Evolutionary conservation across 2,113 vertebrate genomes (phyloP).

Genomic region (Carollia perspicillata): DNA sequence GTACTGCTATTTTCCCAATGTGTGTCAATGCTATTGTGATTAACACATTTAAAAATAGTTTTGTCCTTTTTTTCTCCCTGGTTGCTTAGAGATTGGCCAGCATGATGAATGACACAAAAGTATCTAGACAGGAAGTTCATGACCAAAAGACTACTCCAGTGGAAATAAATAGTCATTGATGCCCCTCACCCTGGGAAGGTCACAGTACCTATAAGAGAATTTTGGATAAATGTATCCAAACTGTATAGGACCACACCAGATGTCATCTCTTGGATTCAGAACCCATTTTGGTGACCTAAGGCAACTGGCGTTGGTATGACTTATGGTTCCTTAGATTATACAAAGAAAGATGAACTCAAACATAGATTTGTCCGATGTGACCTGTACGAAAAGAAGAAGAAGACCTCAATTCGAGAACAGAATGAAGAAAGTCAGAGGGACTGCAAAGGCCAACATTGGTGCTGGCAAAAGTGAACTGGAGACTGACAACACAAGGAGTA

Average conservation of each 20-base stretch:
- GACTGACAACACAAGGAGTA: background rate
- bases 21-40: background rate
- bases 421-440: background rate
- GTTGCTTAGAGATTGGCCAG: background rate
- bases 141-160: background rate
- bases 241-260: background rate
- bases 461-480: background rate
- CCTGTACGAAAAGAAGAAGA: background rate
- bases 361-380: background rate
- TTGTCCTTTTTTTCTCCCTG: background rate
- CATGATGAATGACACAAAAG: background rate
- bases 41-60: background rate
- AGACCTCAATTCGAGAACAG: background rate
- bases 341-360: background rate
- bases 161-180: background rate
- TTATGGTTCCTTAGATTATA: background rate
- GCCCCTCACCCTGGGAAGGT: background rate
- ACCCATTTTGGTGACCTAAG: background rate
- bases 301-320: background rate
- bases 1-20: background rate
- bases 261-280: background rate
- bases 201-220: background rate
- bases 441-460: background rate
- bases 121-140: background rate
- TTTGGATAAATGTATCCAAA: background rate